Conservation (phyloP, 2,113 vertebrate genomes). For the Camelus dromedarius region DNA sequence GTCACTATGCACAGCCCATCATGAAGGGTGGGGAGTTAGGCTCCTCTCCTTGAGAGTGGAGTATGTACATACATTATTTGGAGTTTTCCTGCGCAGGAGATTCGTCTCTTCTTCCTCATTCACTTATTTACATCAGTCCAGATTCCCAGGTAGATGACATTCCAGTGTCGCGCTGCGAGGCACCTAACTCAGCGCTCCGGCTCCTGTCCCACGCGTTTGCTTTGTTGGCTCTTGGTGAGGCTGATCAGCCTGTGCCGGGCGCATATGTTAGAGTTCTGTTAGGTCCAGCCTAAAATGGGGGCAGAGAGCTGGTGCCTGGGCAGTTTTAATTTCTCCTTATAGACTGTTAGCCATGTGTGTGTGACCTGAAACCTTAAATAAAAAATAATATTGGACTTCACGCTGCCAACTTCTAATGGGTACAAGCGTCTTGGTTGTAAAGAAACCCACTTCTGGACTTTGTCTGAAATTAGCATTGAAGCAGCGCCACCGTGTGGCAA, state of each 20-base stretch:
- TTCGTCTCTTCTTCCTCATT: not conserved
- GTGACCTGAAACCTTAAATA: not conserved
- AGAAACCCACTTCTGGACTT: not conserved
- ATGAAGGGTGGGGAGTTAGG: not conserved
- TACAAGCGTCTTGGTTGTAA: not conserved
- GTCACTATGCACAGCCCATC: not conserved
- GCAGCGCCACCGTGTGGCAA: conserved; percentile 82
- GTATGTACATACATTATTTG: not conserved
- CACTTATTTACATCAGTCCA: not conserved
- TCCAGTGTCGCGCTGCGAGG: not conserved
- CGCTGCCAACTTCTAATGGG: not conserved
- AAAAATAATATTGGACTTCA: not conserved
- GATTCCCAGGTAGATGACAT: not conserved
- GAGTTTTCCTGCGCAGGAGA: not conserved
- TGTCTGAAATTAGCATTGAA: not conserved
- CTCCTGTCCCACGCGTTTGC: not conserved
- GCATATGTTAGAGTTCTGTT: not conserved
- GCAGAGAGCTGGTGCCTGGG: not conserved
- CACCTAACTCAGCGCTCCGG: not conserved
- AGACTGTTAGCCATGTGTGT: not conserved
- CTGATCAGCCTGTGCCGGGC: not conserved
- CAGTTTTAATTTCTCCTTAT: not conserved
- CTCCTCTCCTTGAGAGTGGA: not conserved
- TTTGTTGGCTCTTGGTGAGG: not conserved
- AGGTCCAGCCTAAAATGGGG: not conserved